Evolutionary conservation across 1,140 invertebrate species (phyloP).

Genomic region (Psilanteris sp.): DNA sequence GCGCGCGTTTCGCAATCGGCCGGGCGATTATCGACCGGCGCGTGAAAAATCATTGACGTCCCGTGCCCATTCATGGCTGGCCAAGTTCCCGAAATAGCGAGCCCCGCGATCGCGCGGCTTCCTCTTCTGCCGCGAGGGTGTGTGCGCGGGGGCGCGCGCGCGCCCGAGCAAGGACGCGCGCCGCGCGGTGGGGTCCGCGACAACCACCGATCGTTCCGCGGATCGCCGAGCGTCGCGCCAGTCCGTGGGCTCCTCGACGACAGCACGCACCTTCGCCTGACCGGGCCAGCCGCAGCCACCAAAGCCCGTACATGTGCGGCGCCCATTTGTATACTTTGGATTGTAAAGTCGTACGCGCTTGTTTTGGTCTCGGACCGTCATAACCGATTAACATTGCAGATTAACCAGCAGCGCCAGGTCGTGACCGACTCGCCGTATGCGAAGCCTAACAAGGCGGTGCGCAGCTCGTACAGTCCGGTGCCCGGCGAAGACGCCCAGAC

Average conservation of each 20-base stretch:
- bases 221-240: conserved; percentile 47
- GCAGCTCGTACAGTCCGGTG: conserved; percentile 76
- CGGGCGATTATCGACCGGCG: conserved; percentile 15
- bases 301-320: too few species aligned
- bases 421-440: conserved; percentile 87
- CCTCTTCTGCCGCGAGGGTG: conserved; percentile 51
- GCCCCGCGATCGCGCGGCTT: conserved; percentile 42
- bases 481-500: conserved; percentile 69
- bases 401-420: conserved; percentile 82
- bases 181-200: conserved; percentile 48
- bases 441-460: conserved; percentile 83
- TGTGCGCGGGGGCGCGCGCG: too few species aligned
- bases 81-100: conserved; percentile 79
- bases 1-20: too few species aligned
- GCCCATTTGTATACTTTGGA: too few species aligned
- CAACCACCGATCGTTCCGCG: conserved; percentile 59
- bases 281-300: not conserved
- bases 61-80: conserved; percentile 80
- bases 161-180: conserved; percentile 46
- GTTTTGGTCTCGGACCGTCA: conserved; percentile 9
- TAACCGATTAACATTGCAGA: conserved; percentile 73
- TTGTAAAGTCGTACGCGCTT: too few species aligned
- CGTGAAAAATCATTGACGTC: conserved; percentile 67
- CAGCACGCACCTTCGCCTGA: conserved; percentile 62
- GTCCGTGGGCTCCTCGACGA: conserved; percentile 65